Evolutionary conservation across 37 sponge, comb jelly and placozoan genomes (phyloP).

Genomic region (Aphrocallistes beatrix): DNA sequence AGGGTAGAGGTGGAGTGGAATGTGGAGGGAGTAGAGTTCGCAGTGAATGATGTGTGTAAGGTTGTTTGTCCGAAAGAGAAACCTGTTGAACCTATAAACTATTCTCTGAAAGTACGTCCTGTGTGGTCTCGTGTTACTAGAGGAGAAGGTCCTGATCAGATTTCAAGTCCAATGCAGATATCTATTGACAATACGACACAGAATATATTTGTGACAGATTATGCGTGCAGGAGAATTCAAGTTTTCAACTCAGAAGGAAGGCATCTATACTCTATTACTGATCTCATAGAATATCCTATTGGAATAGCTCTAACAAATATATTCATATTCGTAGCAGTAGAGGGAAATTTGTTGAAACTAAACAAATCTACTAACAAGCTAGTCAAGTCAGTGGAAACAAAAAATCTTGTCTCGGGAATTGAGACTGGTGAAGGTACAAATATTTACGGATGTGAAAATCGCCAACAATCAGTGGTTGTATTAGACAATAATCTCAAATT

Average conservation of each 20-base stretch:
- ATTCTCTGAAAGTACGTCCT: neutral
- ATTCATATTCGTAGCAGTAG: neutral
- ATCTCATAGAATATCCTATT: neutral
- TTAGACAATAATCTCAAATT: neutral
- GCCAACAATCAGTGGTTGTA: neutral
- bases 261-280: neutral
- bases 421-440: neutral
- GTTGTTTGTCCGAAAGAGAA: neutral
- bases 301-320: neutral
- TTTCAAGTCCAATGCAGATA: neutral
- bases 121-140: neutral
- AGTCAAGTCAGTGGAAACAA: neutral
- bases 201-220: neutral
- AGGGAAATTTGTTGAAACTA: neutral
- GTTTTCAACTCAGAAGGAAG: neutral
- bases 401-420: neutral
- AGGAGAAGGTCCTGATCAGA: neutral
- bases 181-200: neutral
- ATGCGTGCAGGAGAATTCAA: neutral
- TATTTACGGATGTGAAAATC: neutral
- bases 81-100: neutral
- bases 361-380: neutral
- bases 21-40: neutral
- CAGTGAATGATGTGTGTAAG: slow-evolving; percentile 5
- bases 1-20: slow-evolving; percentile 8